Conservation (phyloP, 2,113 vertebrate species). For the Melierax canorus region DNA sequence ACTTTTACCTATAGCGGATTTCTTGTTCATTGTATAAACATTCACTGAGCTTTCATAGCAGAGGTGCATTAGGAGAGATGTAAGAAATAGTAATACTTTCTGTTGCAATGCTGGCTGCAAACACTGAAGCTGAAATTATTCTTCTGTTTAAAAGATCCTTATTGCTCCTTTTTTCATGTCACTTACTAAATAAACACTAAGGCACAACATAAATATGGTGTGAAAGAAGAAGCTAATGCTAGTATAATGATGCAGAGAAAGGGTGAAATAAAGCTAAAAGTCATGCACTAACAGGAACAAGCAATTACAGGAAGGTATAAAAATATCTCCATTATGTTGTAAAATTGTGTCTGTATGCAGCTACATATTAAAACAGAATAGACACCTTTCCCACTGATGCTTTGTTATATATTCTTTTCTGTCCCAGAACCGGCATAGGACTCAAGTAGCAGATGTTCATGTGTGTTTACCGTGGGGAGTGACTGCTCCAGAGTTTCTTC, state of each 20-base stretch:
- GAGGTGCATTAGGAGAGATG: background rate
- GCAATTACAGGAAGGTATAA: background rate
- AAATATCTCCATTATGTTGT: background rate
- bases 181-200: background rate
- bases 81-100: background rate
- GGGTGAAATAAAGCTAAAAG: background rate
- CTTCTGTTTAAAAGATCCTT: background rate
- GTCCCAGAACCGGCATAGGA: background rate
- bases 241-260: background rate
- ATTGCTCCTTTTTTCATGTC: background rate
- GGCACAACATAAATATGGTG: background rate
- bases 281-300: background rate
- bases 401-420: background rate
- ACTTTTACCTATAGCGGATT: background rate
- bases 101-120: background rate
- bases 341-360: background rate
- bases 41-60: background rate
- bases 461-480: fast-evolving
- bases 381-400: background rate
- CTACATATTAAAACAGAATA: background rate
- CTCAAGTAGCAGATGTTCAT: fast-evolving
- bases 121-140: background rate
- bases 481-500: background rate
- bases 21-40: background rate
- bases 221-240: background rate